Evolutionary conservation across 2,888 invertebrate genomes (phyloP).

Genomic region (Abscondita cerata): DNA sequence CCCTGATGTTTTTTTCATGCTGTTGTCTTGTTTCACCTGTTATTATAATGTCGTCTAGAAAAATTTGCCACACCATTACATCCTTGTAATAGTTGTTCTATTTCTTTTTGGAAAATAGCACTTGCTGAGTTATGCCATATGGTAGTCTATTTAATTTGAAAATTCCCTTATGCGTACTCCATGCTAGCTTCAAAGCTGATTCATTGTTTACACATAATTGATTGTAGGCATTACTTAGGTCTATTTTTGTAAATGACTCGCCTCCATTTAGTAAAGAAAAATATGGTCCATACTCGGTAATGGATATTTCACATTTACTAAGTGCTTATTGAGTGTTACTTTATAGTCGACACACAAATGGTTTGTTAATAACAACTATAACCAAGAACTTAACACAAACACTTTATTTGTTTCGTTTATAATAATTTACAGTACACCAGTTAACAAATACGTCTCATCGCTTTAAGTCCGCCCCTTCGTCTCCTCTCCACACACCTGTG

Average conservation of each 20-base stretch:
- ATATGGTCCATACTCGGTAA: neutral
- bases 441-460: too few relatives aligned
- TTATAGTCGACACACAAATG: neutral
- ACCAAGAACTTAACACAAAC: too few relatives aligned
- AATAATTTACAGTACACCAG: too few relatives aligned
- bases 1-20: conserved; percentile 40
- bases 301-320: neutral
- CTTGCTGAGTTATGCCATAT: neutral
- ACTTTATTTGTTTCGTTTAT: too few relatives aligned
- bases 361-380: too few relatives aligned
- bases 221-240: neutral
- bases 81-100: neutral
- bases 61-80: conserved; percentile 26
- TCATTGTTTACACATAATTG: neutral
- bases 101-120: neutral
- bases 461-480: too few relatives aligned
- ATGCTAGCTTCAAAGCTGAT: neutral
- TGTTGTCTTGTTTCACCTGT: conserved; percentile 39
- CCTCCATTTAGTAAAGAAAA: neutral
- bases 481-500: too few relatives aligned
- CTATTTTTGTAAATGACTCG: neutral
- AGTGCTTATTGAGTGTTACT: neutral
- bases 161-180: neutral
- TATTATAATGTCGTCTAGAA: conserved; percentile 48
- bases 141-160: neutral